These are phyloP conservation scores for Drosophila equinoxialis DNA, from an alignment of 1,140 invertebrate species.

Conservation along the genomic window DNA sequence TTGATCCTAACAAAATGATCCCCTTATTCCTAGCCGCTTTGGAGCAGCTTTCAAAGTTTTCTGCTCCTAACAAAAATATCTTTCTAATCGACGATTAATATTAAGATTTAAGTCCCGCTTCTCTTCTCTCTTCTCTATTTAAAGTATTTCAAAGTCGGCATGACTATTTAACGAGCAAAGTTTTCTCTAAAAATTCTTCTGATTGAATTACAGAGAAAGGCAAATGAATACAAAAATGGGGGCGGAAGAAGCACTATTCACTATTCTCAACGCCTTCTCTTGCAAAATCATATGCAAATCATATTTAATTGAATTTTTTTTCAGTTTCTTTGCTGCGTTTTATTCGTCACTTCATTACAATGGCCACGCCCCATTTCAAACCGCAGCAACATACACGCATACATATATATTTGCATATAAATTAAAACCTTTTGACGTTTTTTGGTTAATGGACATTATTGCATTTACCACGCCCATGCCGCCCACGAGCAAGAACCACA, in stretches of 20 bases:
- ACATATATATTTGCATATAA: constrained; percentile 54
- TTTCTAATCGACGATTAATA: too few species aligned
- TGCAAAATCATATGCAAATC: constrained; percentile 19
- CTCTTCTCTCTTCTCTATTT: too few species aligned
- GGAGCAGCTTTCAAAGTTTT: too few species aligned
- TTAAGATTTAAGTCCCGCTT: too few species aligned
- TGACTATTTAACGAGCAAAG: not conserved
- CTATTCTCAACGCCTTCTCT: not conserved
- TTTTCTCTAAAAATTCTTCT: not conserved
- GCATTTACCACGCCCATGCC: constrained; percentile 50
- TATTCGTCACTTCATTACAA: constrained; percentile 33
- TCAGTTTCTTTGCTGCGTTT: constrained; percentile 5
- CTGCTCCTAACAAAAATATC: too few species aligned
- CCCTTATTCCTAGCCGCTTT: too few species aligned
- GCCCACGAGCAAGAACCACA: constrained; percentile 26
- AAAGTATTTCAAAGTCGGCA: not conserved
- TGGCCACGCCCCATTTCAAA: constrained; percentile 33
- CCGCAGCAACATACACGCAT: constrained; percentile 4
- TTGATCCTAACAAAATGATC: too few species aligned
- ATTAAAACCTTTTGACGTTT: constrained; percentile 59
- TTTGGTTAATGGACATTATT: constrained; percentile 63
- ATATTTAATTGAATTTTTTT: constrained; percentile 47
- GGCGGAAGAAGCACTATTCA: not conserved
- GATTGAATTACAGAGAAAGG: not conserved
- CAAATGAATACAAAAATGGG: not conserved